phyloP scores from a whole-genome alignment of 2,888 invertebrate species.

The Phaedon cochleariae region DNA sequence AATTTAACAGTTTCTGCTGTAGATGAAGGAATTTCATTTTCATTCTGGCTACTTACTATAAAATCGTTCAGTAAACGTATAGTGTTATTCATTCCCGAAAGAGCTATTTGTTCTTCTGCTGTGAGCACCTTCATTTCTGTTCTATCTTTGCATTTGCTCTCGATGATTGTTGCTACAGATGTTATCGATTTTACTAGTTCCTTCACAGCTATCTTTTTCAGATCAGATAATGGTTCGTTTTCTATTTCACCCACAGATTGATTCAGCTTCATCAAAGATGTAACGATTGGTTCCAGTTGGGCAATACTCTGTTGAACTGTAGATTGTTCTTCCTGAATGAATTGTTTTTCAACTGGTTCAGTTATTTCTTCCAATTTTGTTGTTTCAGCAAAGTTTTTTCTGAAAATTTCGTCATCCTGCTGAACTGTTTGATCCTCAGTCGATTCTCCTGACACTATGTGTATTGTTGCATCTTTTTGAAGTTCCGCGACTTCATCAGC shows the following conservation, averaged over 20 bases:
- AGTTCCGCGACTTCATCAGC: too few relatives aligned
- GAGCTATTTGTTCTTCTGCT: constrained; percentile 52
- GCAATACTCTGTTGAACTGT: background rate
- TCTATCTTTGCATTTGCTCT: constrained; percentile 9
- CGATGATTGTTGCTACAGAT: constrained; percentile 47
- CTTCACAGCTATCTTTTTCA: constrained; percentile 47
- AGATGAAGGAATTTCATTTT: constrained; percentile 28
- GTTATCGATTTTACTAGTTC: constrained; percentile 55
- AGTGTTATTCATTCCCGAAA: constrained; percentile 51
- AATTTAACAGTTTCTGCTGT: constrained; percentile 51
- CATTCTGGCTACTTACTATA: constrained; percentile 35
- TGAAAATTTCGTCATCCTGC: background rate
- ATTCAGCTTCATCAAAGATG: constrained; percentile 48
- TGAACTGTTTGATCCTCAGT: too few relatives aligned
- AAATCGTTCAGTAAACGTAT: constrained; percentile 50
- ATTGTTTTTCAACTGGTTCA: background rate
- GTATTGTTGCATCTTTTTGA: too few relatives aligned
- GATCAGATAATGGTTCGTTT: constrained; percentile 48
- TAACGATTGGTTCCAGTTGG: constrained; percentile 38
- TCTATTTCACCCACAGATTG: constrained; percentile 49
- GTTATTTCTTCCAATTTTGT: background rate
- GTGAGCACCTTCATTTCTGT: constrained; percentile 17
- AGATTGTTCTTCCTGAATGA: background rate
- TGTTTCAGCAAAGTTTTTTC: background rate
- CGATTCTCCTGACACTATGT: too few relatives aligned